Percentiles rank a stretch among this genome's conserved stretches.
Conservation (phyloP, 2,888 invertebrate genomes). For the Podotricha telesiphe region DNA sequence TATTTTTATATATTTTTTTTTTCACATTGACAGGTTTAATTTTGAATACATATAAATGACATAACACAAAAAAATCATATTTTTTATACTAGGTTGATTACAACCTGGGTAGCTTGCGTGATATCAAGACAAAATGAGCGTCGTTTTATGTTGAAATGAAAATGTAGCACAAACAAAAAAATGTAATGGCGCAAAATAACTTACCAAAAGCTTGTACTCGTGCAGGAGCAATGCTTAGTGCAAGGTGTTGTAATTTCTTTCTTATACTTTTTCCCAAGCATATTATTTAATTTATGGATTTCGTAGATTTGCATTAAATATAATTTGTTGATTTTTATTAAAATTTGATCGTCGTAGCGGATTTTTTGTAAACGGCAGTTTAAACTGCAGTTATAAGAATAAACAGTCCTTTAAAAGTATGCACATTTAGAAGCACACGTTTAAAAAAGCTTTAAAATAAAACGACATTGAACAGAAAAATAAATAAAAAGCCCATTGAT, state of each 20-base stretch:
- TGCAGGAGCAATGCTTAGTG: constrained; percentile 42
- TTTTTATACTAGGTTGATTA: too few species aligned
- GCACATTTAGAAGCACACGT: constrained; percentile 22
- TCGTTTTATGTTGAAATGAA: constrained; percentile 32
- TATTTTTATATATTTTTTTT: neutral
- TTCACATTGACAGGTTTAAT: neutral
- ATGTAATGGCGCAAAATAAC: constrained; percentile 56
- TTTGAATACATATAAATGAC: neutral
- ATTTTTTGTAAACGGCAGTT: neutral
- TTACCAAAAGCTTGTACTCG: constrained; percentile 58
- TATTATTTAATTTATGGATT: too few species aligned
- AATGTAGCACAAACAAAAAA: constrained; percentile 44
- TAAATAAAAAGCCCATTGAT: constrained; percentile 58
- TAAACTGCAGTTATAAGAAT: neutral
- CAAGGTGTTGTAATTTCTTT: constrained; percentile 24
- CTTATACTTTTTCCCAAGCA: neutral
- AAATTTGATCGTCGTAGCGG: neutral
- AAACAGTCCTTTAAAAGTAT: neutral
- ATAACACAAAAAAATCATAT: too few species aligned
- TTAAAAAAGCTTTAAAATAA: constrained; percentile 21
- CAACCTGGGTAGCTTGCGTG: too few species aligned
- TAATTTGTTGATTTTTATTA: neutral
- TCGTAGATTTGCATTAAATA: neutral
- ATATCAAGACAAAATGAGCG: constrained; percentile 6
- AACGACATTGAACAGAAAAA: constrained; percentile 37